Evolutionary conservation across 1,140 invertebrate genomes (phyloP), one percentile per base, ranked within the genome.

Genomic region (Drosophila obscura): DNA sequence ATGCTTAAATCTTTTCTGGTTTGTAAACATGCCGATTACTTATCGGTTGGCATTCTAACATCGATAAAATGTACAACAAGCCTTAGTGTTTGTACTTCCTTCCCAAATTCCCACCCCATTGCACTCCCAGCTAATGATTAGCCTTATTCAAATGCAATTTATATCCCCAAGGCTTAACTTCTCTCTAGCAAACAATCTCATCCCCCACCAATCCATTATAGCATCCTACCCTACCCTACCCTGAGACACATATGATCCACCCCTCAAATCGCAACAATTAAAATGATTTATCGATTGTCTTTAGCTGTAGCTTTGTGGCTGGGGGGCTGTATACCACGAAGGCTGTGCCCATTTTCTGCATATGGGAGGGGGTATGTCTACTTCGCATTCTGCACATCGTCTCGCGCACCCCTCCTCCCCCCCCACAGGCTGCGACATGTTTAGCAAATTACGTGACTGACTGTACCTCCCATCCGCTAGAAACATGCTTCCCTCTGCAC

Each of bases 201-300:
- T n/a, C n/a, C n/a, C n/a, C n/a, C n/a, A n/a, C n/a, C n/a, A n/a
- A n/a, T n/a, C n/a, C n/a, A n/a, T n/a, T n/a, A n/a, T n/a, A n/a
- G n/a, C n/a, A 2, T 7, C 7, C n/a, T 9, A 24, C 6, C 9
- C 5, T 15, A n/a, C 6, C 24, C 55, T 7, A n/a, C n/a, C 7
- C 16, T 11, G 0, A 35, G 31, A 35, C 41, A 52, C 28, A 55
- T 39, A 22, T 39, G 24, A 50, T 16, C 22, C 24, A 15, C 16
- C 59, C 50, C 22, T 43, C 44, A 35, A 73, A 73, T 58, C 49
- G 53, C 53, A 60, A 46, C 82, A 85, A 87, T 87, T 85, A 82
- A 66, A 26, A 79, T 87, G 82, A 87, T 87, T 87, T 87, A 87
- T 88, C 51, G 83, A 76, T 76, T 78, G 74, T 58, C 63, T 48